These are phyloP conservation scores for Cylloceria caligata DNA, from an alignment of 2,888 invertebrate species.

Conservation along the genomic window DNA sequence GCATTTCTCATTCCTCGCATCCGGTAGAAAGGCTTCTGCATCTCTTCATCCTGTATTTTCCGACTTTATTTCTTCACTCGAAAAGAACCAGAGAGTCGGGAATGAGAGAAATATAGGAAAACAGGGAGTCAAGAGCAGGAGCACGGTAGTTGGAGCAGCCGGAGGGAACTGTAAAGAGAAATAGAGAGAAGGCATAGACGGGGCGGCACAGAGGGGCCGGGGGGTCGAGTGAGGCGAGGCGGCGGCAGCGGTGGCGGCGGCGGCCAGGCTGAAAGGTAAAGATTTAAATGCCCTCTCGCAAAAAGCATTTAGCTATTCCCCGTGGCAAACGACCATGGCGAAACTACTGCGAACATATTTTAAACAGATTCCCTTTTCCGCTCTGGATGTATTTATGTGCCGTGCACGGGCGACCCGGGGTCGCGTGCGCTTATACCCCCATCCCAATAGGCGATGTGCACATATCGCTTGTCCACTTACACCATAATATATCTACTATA, in stretches of 20 bases:
- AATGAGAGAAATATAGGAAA: slow-evolving; percentile 51
- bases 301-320: slow-evolving; percentile 85
- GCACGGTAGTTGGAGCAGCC: slow-evolving; percentile 13
- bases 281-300: slow-evolving; percentile 84
- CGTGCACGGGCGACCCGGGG: slow-evolving; percentile 74
- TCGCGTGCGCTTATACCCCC: slow-evolving; percentile 66
- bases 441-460: slow-evolving; percentile 64
- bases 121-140: slow-evolving; percentile 28
- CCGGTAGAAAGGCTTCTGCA: slow-evolving; percentile 44
- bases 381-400: slow-evolving; percentile 82
- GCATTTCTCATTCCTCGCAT: slow-evolving; percentile 20
- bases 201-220: too few relatives aligned
- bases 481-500: neutral
- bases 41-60: slow-evolving; percentile 55
- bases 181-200: slow-evolving; percentile 59
- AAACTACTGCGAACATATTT: slow-evolving; percentile 83
- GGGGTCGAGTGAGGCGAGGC: slow-evolving; percentile 48
- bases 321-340: slow-evolving; percentile 84
- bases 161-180: slow-evolving; percentile 26
- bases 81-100: slow-evolving; percentile 26
- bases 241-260: slow-evolving; percentile 50
- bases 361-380: slow-evolving; percentile 84
- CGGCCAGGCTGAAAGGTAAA: slow-evolving; percentile 79
- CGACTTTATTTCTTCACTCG: slow-evolving; percentile 50
- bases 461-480: slow-evolving; percentile 58